These are phyloP conservation scores for Hydrotaea diabolus DNA, from an alignment of 2,888 invertebrate species.

Conservation along the genomic window DNA sequence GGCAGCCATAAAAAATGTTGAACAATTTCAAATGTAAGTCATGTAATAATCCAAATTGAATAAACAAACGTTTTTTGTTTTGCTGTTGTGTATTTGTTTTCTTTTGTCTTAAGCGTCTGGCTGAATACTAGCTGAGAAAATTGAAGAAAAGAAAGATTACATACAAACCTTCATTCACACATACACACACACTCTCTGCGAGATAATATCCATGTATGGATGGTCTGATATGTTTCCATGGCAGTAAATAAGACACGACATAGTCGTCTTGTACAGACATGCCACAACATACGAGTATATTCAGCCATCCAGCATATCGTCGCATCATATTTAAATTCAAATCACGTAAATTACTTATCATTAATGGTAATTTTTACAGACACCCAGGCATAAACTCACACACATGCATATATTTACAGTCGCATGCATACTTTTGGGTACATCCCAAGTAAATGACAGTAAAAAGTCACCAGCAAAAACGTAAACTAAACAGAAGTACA, in stretches of 20 bases:
- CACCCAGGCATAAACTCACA: not conserved
- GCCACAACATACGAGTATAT: conserved; percentile 1
- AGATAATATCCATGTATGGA: conserved; percentile 3
- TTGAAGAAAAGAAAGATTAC: too few relatives aligned
- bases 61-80: not conserved
- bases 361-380: conserved; percentile 57
- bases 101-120: too few relatives aligned
- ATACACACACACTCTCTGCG: not conserved
- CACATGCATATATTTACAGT: not conserved
- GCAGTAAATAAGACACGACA: conserved; percentile 6
- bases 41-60: not conserved
- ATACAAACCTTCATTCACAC: not conserved
- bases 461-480: conserved; percentile 8
- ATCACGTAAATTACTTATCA: conserved; percentile 68
- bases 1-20: not conserved
- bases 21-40: conserved; percentile 2
- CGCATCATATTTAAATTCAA: conserved; percentile 56
- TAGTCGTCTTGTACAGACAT: not conserved
- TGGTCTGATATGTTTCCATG: not conserved
- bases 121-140: too few relatives aligned
- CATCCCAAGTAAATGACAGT: not conserved
- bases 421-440: not conserved
- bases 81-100: too few relatives aligned
- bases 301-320: not conserved
- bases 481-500: conserved; percentile 11